Conservation (phyloP, 2,888 invertebrate species). For the Lumbricus terrestris region DNA sequence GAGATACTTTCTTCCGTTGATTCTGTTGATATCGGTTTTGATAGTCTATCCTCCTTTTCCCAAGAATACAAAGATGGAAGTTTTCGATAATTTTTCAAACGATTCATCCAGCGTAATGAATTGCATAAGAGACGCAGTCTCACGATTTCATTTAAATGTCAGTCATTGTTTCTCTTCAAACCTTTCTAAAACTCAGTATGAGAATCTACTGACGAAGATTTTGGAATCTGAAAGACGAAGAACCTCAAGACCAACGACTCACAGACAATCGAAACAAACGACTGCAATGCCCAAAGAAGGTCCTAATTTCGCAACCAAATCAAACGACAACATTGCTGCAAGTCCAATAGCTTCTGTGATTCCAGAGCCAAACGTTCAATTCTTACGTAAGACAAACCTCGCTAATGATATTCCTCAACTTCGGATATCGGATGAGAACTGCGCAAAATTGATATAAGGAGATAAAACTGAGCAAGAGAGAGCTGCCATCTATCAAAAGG, state of each 20-base stretch:
- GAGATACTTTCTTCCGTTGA: not conserved
- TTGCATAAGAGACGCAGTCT: not conserved
- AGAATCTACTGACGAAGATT: not conserved
- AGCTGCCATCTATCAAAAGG: not conserved
- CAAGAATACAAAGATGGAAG: not conserved
- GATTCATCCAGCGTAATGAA: not conserved
- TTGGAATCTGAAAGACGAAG: not conserved
- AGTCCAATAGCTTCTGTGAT: no score
- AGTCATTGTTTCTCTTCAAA: not conserved
- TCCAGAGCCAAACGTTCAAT: not conserved
- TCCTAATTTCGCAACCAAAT: not conserved
- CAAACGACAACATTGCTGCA: not conserved
- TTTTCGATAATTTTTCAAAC: not conserved
- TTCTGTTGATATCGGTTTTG: not conserved
- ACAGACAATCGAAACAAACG: not conserved
- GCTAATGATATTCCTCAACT: slow-evolving; percentile 7
- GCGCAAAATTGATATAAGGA: not conserved
- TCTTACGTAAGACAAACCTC: not conserved
- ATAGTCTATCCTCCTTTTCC: not conserved
- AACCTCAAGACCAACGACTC: not conserved
- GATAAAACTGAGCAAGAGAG: not conserved
- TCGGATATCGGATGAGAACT: not conserved
- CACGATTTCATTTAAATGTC: not conserved
- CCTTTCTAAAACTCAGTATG: not conserved
- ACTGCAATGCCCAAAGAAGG: not conserved